Conservation (phyloP, 2,888 invertebrate species). For the Halictus ligatus region DNA sequence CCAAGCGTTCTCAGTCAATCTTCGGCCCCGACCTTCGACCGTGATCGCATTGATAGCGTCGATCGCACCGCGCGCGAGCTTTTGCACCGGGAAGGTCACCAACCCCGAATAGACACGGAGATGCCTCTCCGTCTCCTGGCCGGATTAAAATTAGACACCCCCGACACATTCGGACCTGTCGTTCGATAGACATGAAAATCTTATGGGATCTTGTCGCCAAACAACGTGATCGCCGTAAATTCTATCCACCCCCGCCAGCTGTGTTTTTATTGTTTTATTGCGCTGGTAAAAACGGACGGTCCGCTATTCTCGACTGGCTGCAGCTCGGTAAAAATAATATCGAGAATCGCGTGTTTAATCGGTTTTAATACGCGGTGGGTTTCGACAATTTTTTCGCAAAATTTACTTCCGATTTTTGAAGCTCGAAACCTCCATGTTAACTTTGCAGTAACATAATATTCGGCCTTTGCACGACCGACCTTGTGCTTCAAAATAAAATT, state of each 20-base stretch:
- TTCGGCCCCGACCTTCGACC: slow-evolving; percentile 66
- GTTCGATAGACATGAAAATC: slow-evolving; percentile 11
- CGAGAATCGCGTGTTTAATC: too few relatives aligned
- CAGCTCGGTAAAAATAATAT: neutral
- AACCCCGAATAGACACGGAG: neutral
- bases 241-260: neutral
- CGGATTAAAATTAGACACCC: slow-evolving; percentile 10
- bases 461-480: too few relatives aligned
- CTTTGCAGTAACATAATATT: too few relatives aligned
- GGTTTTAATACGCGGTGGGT: too few relatives aligned
- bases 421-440: too few relatives aligned
- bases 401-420: too few relatives aligned
- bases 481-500: too few relatives aligned
- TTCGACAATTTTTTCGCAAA: too few relatives aligned
- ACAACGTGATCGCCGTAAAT: neutral
- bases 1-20: slow-evolving; percentile 69
- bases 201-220: neutral
- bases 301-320: neutral
- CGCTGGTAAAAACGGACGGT: neutral
- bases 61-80: neutral
- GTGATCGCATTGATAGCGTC: slow-evolving; percentile 42
- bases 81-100: neutral
- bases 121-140: neutral
- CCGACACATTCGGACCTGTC: neutral
- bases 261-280: neutral